These are phyloP conservation scores for Pseudobourletiella spinata DNA, from an alignment of 1,140 invertebrate genomes.

Conservation along the genomic window DNA sequence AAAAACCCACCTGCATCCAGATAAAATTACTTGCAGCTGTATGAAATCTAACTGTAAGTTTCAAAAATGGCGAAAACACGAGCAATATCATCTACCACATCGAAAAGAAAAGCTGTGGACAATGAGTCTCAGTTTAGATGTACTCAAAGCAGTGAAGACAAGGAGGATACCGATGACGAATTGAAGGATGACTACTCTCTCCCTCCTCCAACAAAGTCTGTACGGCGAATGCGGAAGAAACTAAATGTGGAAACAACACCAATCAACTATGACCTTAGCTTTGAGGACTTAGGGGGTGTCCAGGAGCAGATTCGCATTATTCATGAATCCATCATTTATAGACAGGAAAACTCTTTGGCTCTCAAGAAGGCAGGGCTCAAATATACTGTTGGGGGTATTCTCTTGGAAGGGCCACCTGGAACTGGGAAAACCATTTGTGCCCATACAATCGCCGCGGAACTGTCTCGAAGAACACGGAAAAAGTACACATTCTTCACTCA, in stretches of 20 bases:
- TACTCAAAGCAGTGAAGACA: too few species aligned
- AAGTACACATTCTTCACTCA: conserved; percentile 48
- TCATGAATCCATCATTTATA: neutral
- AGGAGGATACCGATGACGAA: too few species aligned
- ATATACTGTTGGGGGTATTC: neutral
- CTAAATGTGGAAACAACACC: neutral
- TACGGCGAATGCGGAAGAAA: too few species aligned
- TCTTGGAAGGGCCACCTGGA: conserved; percentile 38
- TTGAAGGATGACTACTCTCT: too few species aligned
- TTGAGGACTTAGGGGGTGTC: conserved; percentile 3
- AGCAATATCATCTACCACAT: too few species aligned
- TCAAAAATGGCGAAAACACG: too few species aligned
- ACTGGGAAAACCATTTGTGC: conserved; percentile 50
- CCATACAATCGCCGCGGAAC: conserved; percentile 46
- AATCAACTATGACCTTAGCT: neutral
- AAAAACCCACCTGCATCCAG: too few species aligned
- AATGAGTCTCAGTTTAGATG: too few species aligned
- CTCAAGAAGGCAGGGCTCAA: neutral
- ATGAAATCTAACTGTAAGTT: too few species aligned
- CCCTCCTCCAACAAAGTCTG: too few species aligned
- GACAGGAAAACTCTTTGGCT: neutral
- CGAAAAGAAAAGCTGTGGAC: too few species aligned
- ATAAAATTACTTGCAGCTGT: too few species aligned
- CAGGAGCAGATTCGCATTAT: neutral
- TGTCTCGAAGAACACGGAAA: conserved; percentile 41